Base-by-base conservation (phyloP, 64 coral and sea anemone species). In the Pocillopora verrucosa region DNA sequence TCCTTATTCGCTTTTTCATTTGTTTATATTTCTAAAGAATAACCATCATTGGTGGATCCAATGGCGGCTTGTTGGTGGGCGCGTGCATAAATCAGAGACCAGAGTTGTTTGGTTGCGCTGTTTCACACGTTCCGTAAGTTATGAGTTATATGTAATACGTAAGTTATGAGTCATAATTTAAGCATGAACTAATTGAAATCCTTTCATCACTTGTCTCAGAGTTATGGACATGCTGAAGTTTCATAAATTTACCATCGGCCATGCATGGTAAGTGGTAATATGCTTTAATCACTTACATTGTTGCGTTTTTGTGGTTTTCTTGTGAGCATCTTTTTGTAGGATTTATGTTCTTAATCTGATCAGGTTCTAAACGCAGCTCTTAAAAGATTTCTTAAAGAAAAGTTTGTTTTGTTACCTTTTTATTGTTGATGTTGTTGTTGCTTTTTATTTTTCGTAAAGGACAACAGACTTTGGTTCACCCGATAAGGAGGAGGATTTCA, bases 201-300 rank as follows among this genome's bases (percentile, higher is more conserved):
- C 12, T 80, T 80, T 67, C 16, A 67, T 67, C 16, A 1, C 17
- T n/a, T 67, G 36, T 41, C 36, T 38, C 62, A 94, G 89, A 11
- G 92, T 94, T 11, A 92, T 90, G 89, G 92, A 94, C 82, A 98
- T 94, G 96, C 73, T 98, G 41, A 98, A 98, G 73, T 98, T 98
- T 58, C 96, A 98, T 58, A 98, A 98, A 73, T 98, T 94, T 65
- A 98, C 96, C 59, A 98, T 98, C 69, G 96, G 96, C 62, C 96
- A 98, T 86, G 96, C 96, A 12, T 98, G 96, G 96, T 98, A 94
- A 81, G 79, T 63, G 9, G 57, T 3, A 16, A 16, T 5, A 36
- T 45, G 3, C 35, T 7, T 41, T 15, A 12, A 12, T n/a, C 10
- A 30, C 11, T 15, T 22, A 76, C 5, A 11, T n/a, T 20, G 73